Percentiles rank a stretch among this genome's conserved stretches.
phyloP scores from a whole-genome alignment of 2,888 invertebrate species.

The Listrodromus nycthemerus region DNA sequence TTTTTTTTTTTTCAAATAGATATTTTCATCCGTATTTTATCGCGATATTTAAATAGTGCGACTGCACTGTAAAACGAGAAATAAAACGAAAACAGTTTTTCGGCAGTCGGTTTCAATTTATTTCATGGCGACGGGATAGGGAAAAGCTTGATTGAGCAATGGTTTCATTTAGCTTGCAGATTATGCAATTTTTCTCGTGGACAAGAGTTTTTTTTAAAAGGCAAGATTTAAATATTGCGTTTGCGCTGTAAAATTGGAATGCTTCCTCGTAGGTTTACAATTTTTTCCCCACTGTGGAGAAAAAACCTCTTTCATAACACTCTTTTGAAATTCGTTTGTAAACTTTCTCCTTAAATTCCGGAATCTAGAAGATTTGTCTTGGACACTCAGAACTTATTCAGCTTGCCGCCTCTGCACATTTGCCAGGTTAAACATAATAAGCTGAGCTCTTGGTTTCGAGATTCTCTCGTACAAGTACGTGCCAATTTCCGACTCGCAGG shows the following conservation, averaged over 20 bases:
- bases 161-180: not conserved
- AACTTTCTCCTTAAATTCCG: too few species aligned
- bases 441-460: conserved; percentile 3
- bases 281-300: too few species aligned
- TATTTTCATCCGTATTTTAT: not conserved
- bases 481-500: not conserved
- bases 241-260: too few species aligned
- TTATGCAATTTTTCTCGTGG: not conserved
- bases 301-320: too few species aligned
- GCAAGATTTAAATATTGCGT: too few species aligned
- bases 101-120: not conserved
- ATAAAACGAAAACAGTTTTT: not conserved
- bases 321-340: too few species aligned
- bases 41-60: not conserved
- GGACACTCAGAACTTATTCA: conserved; percentile 4
- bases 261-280: too few species aligned
- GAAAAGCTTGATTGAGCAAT: too few species aligned
- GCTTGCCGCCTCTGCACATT: not conserved
- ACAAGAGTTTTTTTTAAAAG: too few species aligned
- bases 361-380: not conserved
- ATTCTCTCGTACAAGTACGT: not conserved
- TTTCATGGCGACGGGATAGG: too few species aligned
- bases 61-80: not conserved
- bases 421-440: not conserved
- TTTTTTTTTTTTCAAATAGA: not conserved